Percentiles rank a stretch among this genome's conserved stretches.
Conservation (phyloP, 2,888 invertebrate genomes). For the Theodoxus fluviatilis region DNA sequence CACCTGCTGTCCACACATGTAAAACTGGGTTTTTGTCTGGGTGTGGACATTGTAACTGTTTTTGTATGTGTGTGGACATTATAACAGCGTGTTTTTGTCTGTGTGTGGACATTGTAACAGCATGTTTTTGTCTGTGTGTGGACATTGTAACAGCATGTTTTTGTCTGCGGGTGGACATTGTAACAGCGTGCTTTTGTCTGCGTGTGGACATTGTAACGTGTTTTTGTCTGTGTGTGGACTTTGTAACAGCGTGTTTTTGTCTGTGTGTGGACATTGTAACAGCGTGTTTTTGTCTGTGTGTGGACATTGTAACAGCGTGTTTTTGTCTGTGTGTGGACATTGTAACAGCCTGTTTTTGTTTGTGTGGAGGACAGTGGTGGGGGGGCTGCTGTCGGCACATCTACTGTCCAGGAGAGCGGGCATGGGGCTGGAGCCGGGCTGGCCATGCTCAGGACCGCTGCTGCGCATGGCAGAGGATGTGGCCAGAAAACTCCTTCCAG, state of each 20-base stretch:
- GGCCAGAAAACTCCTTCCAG: slow-evolving; percentile 85
- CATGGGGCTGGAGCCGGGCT: slow-evolving; percentile 78
- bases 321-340: background rate
- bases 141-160: background rate
- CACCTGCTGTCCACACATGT: too few relatives aligned
- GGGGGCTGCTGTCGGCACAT: slow-evolving; percentile 95
- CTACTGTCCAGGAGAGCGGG: slow-evolving; percentile 81
- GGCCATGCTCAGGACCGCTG: slow-evolving; percentile 97
- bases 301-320: background rate
- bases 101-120: background rate
- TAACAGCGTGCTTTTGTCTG: too few relatives aligned
- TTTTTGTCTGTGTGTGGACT: background rate
- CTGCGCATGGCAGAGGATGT: slow-evolving; percentile 92
- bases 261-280: background rate
- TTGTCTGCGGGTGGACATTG: slow-evolving; percentile 11
- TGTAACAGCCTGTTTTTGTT: background rate
- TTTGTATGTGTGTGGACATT: slow-evolving; percentile 17
- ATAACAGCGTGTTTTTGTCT: background rate
- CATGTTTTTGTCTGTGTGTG: background rate
- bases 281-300: background rate
- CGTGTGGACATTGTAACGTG: background rate
- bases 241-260: background rate
- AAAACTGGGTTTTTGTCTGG: background rate
- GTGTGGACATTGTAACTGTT: background rate
- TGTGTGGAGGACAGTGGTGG: slow-evolving; percentile 75